Evolutionary conservation across 2,113 vertebrate species (phyloP), one percentile per base, ranked within the genome.

Genomic region (Toxostoma redivivum): DNA sequence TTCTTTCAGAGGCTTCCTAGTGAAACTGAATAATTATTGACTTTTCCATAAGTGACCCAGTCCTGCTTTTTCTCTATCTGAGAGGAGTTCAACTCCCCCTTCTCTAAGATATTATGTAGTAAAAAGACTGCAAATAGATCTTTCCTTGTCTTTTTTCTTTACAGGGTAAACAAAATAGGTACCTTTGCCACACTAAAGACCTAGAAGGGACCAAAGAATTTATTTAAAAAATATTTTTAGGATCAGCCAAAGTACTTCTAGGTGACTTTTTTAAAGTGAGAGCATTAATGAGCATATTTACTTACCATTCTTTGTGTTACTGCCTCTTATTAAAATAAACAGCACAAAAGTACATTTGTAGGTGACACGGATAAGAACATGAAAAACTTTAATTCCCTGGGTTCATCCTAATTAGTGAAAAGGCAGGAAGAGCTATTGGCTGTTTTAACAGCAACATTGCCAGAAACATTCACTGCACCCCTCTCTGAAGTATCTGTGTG

Each of bases 401-500:
- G 40, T 48, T 70, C 11, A 66, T 20, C 31, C 58, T 84, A 61
- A 91, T 56, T 60, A 88, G n/a, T 0, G 0, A 64, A 79, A 86
- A 80, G 35, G 35, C 12, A 74, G 58, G 14, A 62, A n/a, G 15
- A 89, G 24, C 54, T 57, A n/a, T 2, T 21, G 28, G 45, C 1
- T 4, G 19, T 28, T 73, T 64, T 53, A 51, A 72, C 2, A 71
- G 28, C 24, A 83, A 35, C 24, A 15, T 0, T n/a, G 40, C 23
- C n/a, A 15, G 16, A 12, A 56, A 48, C 11, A 40, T 22, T 67
- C 22, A 37, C 1, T 8, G 1, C n/a, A 72, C 1, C 16, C 8
- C 15, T 56, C 9, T 42, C 30, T 50, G 33, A 62, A 1, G 2
- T 10, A 30, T 1, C 1, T 9, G 3, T 15, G 22, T 28, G 10